Evolutionary conservation across 1,140 invertebrate species (phyloP), one percentile per base, ranked within the genome.

Genomic region (Chrysomallon squamiferum): DNA sequence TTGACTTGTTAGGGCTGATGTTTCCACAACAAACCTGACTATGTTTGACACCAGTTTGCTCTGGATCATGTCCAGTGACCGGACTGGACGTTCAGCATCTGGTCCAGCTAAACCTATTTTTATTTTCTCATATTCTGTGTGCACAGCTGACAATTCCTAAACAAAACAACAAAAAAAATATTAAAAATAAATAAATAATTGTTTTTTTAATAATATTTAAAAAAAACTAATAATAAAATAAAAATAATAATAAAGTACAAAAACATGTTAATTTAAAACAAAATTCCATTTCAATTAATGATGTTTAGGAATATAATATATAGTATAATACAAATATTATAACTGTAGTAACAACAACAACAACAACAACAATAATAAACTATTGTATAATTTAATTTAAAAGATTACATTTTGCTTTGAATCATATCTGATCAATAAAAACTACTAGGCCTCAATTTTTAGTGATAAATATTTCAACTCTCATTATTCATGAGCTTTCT

Each of bases 91-190:
- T 5, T 30, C 47, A 29, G 68, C 61, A 29, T 69, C 61, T 3
- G 66, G 61, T 3, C 66, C 69, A 6, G 64, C 67, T 15, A 76
- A 38, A 0, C 65, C 59, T 3, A 65, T 35, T 58, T 76, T 76
- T 49, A 74, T 67, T 58, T 74, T 67, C 47, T 72, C 61, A 52
- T 76, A 76, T 56, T 74, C 72, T 7, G 60, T 59, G 59, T 76
- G 72, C 15, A 76, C 52, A 20, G 68, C 30, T 3, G 56, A 35
- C 30, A 75, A 43, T 75, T 75, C 62, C 73, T 75, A 65, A 15
- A 65, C 64, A 43, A 11, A 64, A 22, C 32, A 45, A 2, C 20
- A 43, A 18, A 33, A 38, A 15, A 43, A 43, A 43, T n/a, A 43
- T 43, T 9, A 43, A 43, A 43, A 11, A 9, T 43, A 43, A 43